A percentile compares a stretch with the other conserved stretches of the same genome.
Conservation (phyloP, 1,140 invertebrate species). For the Drosophila littoralis region DNA sequence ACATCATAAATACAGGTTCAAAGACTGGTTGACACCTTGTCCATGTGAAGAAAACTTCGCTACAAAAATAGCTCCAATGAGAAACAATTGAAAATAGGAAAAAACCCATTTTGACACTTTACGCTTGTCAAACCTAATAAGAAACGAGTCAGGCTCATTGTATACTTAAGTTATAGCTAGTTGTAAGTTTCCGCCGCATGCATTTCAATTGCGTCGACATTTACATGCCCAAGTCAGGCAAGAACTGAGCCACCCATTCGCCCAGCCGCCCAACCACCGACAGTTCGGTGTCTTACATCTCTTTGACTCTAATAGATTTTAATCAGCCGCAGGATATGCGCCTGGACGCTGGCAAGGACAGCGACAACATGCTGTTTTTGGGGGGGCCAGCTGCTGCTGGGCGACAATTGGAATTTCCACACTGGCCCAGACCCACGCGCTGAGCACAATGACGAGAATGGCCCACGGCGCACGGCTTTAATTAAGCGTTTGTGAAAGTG, state of each 20-base stretch:
- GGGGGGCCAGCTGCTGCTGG: constrained; percentile 21
- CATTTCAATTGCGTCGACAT: constrained; percentile 80
- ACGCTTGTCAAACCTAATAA: constrained; percentile 5
- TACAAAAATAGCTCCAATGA: too few relatives aligned
- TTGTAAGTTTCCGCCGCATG: constrained; percentile 67
- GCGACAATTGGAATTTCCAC: too few relatives aligned
- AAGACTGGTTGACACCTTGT: too few relatives aligned
- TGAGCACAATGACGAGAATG: constrained; percentile 51
- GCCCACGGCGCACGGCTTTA: constrained; percentile 57
- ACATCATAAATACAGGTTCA: too few relatives aligned
- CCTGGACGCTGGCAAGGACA: constrained; percentile 54
- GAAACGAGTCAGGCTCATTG: constrained; percentile 21
- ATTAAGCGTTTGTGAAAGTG: constrained; percentile 63
- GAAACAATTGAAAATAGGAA: too few relatives aligned
- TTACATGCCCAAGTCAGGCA: constrained; percentile 77
- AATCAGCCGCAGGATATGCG: constrained; percentile 81
- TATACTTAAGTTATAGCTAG: constrained; percentile 52
- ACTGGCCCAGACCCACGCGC: neutral
- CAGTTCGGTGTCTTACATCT: constrained; percentile 71
- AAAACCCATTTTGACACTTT: too few relatives aligned
- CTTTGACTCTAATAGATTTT: constrained; percentile 84
- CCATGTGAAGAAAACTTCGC: too few relatives aligned
- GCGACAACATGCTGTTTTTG: constrained; percentile 68
- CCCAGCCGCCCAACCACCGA: constrained; percentile 3
- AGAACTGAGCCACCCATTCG: neutral